Base-by-base conservation (phyloP, 2,797 vertebrate species). In the Enteromius thamalakanensis region DNA sequence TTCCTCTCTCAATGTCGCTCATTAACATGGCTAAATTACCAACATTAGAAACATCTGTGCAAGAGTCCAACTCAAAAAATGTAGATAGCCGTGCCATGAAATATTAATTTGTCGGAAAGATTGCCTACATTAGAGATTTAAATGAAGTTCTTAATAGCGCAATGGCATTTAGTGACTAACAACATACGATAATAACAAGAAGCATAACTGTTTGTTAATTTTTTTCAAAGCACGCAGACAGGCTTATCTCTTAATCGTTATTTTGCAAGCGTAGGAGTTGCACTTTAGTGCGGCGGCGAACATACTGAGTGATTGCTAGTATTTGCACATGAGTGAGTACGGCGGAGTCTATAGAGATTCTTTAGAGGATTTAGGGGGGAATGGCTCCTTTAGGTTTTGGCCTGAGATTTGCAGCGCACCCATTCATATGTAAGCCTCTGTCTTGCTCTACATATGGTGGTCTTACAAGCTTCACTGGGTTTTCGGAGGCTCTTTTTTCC, bases 71-170 rank as follows among this genome's bases (percentile, higher is more conserved):
- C 88, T 89, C 70, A 26, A 7, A 76, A 88, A 81, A 87, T 89
- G 62, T 86, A 86, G 86, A 88, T 87, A 76, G 87, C 76, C 86
- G 86, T 55, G 80, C 85, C 89, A 80, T 84, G 88, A 87, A 89
- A 90, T 90, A 87, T 87, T 90, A 88, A 90, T 87, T 88, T 79
- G 86, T 89, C 88, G 85, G 86, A 70, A 58, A 88, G 65, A 89
- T 91, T 84, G 82, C 34, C 83, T 82, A 84, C 83, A 71, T 62
- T 84, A 85, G 74, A 87, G 84, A 76, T 87, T 88, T 90, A 87
- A 92, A 91, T 86, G 82, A 90, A 83, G 77, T 87, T 90, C 87
- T 79, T 45, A 83, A 90, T 70, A 60, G 82, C 77, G 79, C 62
- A 29, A 86, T 86, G 87, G 82, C 88, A 87, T 91, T 91, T 89